Evolutionary conservation across 2,888 invertebrate species (phyloP).

Genomic region (Luffia ferchaultella): DNA sequence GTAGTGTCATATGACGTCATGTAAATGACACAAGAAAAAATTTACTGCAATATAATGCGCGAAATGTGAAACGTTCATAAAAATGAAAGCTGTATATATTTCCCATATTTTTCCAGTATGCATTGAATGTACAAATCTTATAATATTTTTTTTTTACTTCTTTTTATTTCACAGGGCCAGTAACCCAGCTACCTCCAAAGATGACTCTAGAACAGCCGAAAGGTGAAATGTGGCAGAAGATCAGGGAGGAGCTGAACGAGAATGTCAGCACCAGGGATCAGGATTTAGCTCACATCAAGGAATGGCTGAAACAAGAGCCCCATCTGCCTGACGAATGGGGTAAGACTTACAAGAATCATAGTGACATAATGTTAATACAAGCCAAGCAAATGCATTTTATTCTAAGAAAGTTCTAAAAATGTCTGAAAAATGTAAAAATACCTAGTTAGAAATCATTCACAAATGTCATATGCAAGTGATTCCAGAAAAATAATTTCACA

Average conservation of each 20-base stretch:
- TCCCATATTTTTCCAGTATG: too few relatives aligned
- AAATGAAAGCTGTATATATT: too few relatives aligned
- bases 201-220: conserved; percentile 77
- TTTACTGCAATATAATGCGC: too few relatives aligned
- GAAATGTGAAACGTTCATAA: too few relatives aligned
- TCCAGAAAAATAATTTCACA: too few relatives aligned
- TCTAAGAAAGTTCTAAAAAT: not conserved
- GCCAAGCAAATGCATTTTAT: not conserved
- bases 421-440: not conserved
- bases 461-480: too few relatives aligned
- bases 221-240: conserved; percentile 76
- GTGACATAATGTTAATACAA: not conserved
- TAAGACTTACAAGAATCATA: conserved; percentile 20
- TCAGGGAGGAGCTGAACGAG: conserved; percentile 77
- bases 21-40: too few relatives aligned
- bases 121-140: too few relatives aligned
- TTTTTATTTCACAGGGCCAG: conserved; percentile 30
- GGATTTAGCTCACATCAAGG: conserved; percentile 69
- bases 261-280: conserved; percentile 66
- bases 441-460: too few relatives aligned
- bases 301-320: conserved; percentile 72
- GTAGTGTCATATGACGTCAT: too few relatives aligned
- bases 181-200: conserved; percentile 26
- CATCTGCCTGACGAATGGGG: conserved; percentile 70
- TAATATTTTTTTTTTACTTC: not conserved